Base-by-base conservation (phyloP, 2,888 invertebrate species). In the Mesopsocus fuscifrons region DNA sequence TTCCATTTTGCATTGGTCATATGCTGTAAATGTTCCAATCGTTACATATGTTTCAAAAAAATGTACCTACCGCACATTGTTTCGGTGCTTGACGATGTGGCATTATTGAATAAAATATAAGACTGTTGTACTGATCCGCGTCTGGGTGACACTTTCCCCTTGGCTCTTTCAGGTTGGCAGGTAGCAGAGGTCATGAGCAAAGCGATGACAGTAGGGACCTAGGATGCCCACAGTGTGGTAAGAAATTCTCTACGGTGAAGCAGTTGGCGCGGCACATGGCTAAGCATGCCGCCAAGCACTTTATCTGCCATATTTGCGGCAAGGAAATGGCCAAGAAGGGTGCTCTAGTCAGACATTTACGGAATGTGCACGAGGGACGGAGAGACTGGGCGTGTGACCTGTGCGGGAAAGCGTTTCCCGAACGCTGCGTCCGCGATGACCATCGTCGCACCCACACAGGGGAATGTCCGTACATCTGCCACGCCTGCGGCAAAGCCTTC, bases 291-390 rank as follows among this genome's bases (percentile, higher is more conserved):
- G 20, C 38, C 8, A 9, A 54, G 21, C 49, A 54, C 2, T 63
- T 63, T 20, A 60, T 61, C 2, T 71, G 71, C 48, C 58, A 61
- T 47, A 51, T 60, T 1, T 64, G 63, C 44, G 63, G 62, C 2
- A 62, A 62, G 11, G 17, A 17, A 6, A 20, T 38, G 18, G 20
- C 15, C 18, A 38, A 38, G 41, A 58, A 59, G 44, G 64, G 62
- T 31, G 68, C 69, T 51, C 57, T 73, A 21, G 61, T 61, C 15
- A 60, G 71, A 0, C 73, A 74, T 56, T 52, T 61, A 2, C 61
- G 62, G 18, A 62, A 66, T 16, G 51, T 64, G 40, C 73, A 73
- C 57, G 52, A 55, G 2, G 53, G 57, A 0, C 54, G 57, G 2
- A 65, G 67, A n/a, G 66, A 67, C 3, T 64, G 65, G 54, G 47